Percentiles rank a stretch among this genome's conserved stretches.
These are phyloP conservation scores for Mormyrops boulengeri DNA, from an alignment of 2,797 vertebrate species.

Conservation along the genomic window DNA sequence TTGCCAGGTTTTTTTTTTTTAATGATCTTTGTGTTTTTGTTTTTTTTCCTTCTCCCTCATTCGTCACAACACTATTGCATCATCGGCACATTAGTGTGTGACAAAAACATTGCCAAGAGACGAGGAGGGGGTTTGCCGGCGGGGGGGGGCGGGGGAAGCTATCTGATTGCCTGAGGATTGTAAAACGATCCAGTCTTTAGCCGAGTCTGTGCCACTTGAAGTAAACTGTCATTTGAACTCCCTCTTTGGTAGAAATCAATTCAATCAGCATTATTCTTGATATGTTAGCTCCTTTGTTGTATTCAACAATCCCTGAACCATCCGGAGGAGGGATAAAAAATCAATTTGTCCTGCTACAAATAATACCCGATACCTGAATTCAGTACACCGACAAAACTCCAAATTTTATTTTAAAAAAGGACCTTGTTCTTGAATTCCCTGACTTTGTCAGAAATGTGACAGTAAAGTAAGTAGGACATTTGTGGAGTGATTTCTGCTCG, in stretches of 20 bases:
- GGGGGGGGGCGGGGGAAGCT: slow-evolving; percentile 27
- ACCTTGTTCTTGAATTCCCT: slow-evolving; percentile 40
- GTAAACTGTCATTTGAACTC: slow-evolving; percentile 51
- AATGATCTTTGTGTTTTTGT: not conserved
- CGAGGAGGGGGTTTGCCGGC: not conserved
- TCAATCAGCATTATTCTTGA: slow-evolving; percentile 36
- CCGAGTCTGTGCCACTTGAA: slow-evolving; percentile 43
- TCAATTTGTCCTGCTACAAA: slow-evolving; percentile 57
- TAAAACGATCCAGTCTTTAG: slow-evolving; percentile 39
- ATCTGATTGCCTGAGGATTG: slow-evolving; percentile 43
- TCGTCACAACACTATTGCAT: slow-evolving; percentile 4
- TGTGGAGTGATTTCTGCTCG: slow-evolving; percentile 11
- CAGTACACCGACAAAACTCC: slow-evolving; percentile 36
- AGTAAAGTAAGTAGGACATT: slow-evolving; percentile 9
- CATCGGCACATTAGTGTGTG: not conserved
- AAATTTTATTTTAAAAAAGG: slow-evolving; percentile 47
- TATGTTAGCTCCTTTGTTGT: slow-evolving; percentile 52
- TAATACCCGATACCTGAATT: slow-evolving; percentile 60
- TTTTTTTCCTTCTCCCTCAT: not conserved
- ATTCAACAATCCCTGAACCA: slow-evolving; percentile 47
- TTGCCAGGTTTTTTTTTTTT: not conserved
- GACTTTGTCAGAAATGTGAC: slow-evolving; percentile 33
- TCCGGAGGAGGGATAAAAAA: slow-evolving; percentile 47
- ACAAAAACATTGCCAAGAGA: not conserved
- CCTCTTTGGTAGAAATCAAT: slow-evolving; percentile 46